A percentile compares a stretch with the other conserved stretches of the same genome.
Evolutionary conservation across 1,140 invertebrate species (phyloP).

Genomic region (Drosophila sp.): DNA sequence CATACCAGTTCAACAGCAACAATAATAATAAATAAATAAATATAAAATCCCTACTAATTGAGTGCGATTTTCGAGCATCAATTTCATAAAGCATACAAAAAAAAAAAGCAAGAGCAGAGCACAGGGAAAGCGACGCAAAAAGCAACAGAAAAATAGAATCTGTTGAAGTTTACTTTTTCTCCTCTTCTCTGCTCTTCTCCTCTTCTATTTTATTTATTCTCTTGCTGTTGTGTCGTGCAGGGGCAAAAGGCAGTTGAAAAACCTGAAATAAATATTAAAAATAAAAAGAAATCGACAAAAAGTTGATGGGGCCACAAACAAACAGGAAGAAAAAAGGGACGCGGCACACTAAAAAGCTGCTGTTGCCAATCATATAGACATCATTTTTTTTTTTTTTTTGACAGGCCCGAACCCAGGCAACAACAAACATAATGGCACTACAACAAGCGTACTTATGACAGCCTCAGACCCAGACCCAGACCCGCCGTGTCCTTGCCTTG

Average conservation of each 20-base stretch:
- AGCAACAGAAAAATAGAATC: conserved; percentile 59
- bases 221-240: conserved; percentile 4
- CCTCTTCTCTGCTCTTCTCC: background rate
- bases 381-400: conserved; percentile 46
- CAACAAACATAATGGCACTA: conserved; percentile 57
- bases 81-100: conserved; percentile 74
- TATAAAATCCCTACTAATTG: conserved; percentile 80
- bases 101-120: conserved; percentile 18
- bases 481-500: conserved; percentile 2
- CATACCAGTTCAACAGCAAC: conserved; percentile 23
- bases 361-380: conserved; percentile 77
- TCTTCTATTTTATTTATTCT: background rate
- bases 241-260: conserved; percentile 48
- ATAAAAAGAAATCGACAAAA: conserved; percentile 50
- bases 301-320: conserved; percentile 52
- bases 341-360: conserved; percentile 72
- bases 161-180: conserved; percentile 67
- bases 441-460: conserved; percentile 50
- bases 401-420: conserved; percentile 43
- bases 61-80: conserved; percentile 82
- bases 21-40: conserved; percentile 74
- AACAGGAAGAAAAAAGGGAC: conserved; percentile 55
- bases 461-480: conserved; percentile 26
- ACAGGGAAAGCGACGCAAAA: conserved; percentile 28
- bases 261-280: conserved; percentile 70